phyloP scores from a whole-genome alignment of 2,797 vertebrate species.

The Melanotaenia nigrans region DNA sequence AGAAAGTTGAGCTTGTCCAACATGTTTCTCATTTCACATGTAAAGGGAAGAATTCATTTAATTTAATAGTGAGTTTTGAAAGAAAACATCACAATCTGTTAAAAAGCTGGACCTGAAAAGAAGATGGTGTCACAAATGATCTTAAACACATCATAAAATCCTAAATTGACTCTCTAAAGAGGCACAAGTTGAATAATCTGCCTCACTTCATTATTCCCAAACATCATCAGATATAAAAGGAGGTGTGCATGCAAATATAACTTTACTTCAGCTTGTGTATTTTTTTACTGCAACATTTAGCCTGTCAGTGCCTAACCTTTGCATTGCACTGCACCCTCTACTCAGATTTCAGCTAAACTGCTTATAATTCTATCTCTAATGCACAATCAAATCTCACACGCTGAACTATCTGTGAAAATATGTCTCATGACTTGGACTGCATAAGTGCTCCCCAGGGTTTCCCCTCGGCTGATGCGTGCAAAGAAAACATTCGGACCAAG shows the following conservation, averaged over 20 bases:
- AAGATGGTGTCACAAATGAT: no score
- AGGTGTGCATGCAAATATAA: no score
- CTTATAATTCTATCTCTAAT: neutral
- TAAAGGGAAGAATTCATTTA: neutral
- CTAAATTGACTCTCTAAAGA: no score
- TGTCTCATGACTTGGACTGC: neutral
- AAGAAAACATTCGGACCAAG: constrained; percentile 35
- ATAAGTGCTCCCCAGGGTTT: constrained; percentile 37
- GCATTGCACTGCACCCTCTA: constrained; percentile 1
- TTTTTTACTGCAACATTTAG: neutral
- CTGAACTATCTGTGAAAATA: constrained; percentile 8
- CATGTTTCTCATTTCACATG: neutral
- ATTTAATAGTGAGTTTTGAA: neutral
- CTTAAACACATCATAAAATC: no score
- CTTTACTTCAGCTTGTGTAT: no score
- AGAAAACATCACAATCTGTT: neutral
- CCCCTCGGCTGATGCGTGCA: constrained; percentile 23
- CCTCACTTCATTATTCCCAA: no score
- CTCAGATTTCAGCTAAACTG: constrained; percentile 6
- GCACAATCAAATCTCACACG: constrained; percentile 10
- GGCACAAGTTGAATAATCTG: no score
- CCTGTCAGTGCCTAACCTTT: neutral
- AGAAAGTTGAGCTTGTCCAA: no score
- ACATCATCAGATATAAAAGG: no score
- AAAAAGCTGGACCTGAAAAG: neutral